A percentile compares a stretch with the other conserved stretches of the same genome.
Evolutionary conservation across 2,113 vertebrate species (phyloP).

Genomic region (Garra rufa): DNA sequence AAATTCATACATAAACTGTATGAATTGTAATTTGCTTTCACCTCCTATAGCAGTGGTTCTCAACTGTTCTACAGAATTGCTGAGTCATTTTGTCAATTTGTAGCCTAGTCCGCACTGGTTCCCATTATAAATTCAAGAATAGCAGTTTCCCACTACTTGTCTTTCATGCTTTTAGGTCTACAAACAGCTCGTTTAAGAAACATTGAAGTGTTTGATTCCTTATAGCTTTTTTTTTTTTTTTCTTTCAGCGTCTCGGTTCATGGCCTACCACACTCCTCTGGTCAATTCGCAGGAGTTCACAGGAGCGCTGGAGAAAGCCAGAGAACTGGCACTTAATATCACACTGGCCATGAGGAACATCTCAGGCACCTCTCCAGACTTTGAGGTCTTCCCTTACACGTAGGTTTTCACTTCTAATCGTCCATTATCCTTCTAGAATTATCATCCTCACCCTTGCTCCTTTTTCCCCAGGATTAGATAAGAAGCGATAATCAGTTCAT

Average conservation of each 20-base stretch:
- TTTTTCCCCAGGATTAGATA: slow-evolving; percentile 14
- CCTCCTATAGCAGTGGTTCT: not conserved
- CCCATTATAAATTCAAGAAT: not conserved
- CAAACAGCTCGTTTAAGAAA: not conserved
- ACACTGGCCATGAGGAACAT: slow-evolving; percentile 77
- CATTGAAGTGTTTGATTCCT: not conserved
- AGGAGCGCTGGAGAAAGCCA: slow-evolving; percentile 72
- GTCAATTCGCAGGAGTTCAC: slow-evolving; percentile 86
- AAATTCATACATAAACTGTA: too few species aligned
- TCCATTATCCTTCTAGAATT: not conserved
- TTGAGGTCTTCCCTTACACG: slow-evolving; percentile 95
- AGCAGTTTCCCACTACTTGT: not conserved
- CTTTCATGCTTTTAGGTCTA: not conserved
- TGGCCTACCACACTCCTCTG: slow-evolving; percentile 90
- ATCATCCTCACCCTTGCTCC: not conserved
- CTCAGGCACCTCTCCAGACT: slow-evolving; percentile 79
- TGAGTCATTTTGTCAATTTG: not conserved
- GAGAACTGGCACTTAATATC: slow-evolving; percentile 81
- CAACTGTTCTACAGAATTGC: not conserved
- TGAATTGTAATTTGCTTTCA: not conserved
- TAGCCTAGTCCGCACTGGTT: not conserved
- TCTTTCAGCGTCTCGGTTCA: slow-evolving; percentile 88
- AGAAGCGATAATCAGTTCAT: not conserved
- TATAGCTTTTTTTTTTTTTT: not conserved
- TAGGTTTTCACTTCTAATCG: slow-evolving; percentile 64